Evolutionary conservation across 2,888 invertebrate genomes (phyloP), one percentile per base, ranked within the genome.

Genomic region (Apamea anceps): DNA sequence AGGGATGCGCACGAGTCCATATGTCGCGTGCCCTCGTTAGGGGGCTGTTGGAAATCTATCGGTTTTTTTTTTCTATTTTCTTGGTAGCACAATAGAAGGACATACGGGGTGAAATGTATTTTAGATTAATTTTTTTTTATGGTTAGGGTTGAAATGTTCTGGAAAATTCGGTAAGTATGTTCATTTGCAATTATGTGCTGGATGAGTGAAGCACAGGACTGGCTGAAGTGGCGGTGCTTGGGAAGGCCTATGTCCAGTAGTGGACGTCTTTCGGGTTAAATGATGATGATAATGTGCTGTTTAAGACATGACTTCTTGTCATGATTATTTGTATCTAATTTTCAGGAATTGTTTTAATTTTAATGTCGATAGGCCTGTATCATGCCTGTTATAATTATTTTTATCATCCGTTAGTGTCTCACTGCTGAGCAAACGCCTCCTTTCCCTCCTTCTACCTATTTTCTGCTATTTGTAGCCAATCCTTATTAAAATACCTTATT

Each of bases 1-100:
- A 93, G 93, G 91, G 94, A 93, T 93, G 94, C 93, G 95, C 95
- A 95, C 95, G 95, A 93, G 95, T 93, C 93, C 95, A 95, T 93
- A 95, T 95, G 95, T 92, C 94, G 94, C 90, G 88, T 87, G 88
- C 89, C 75, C 86, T 90, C 79, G 87, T 89, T 88, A 89, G 80
- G 85, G 79, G 87, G 77, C 74, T 80, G 81, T 82, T 72, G 67
- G 75, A 70, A 85, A 80, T 51, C 54, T 71, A 75, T 79, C 62
- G 28, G 6, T 15, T 42, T 37, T 77, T 57, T 77, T 57, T 86
- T 54, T 74, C n/a, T 74, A n/a, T 65, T 74, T 85, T 84, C 84
- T 82, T 72, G 67, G 82, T 82, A 87, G 78, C 79, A 65, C 18
- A 48, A 37, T 25, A 62, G 25, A 25, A 48, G 32, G 68, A 51